Evolutionary conservation across 2,888 invertebrate species (phyloP), one percentile per base, ranked within the genome.

Genomic region (Drosophila falleni): DNA sequence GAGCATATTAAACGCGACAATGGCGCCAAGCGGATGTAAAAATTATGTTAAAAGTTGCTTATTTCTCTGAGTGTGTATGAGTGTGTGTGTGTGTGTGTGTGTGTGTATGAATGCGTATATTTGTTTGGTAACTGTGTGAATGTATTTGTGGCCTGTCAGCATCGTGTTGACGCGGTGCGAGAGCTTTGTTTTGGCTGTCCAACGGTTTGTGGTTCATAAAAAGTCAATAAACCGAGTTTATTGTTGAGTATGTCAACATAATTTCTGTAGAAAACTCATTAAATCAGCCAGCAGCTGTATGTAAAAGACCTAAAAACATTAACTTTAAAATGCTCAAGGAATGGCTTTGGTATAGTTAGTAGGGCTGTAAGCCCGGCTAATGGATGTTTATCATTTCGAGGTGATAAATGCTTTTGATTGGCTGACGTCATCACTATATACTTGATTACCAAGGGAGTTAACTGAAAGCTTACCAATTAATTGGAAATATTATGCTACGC

Each of bases 141-240:
- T 74, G 55, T 64, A 53, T 70, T 47, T 74, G 67, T 67, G 64
- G 63, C 62, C 53, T 69, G 61, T 50, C 63, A 8, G 66, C 61
- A 56, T 59, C 49, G 61, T 62, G 59, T 49, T 76, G 46, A 49
- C 53, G 75, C 58, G 56, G 53, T 66, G 72, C 56, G 50, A 42
- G 51, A 59, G 63, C 78, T 84, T 81, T 87, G 77, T 74, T 87
- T 87, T 65, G 72, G 59, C 49, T 49, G 54, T 60, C 58, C 50
- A 49, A 49, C 55, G 58, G 53, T 73, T 81, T 88, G 84, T 75
- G 89, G 89, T 86, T 80, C 87, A 86, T 86, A 86, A 86, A 88
- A 86, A 80, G 80, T 78, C 89, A 83, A 88, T 88, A 87, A 88
- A 88, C 72, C 55, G 59, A 68, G 72, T 86, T 86, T 88, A 86